phyloP scores from a whole-genome alignment of 2,888 invertebrate species.

The Ptychoptera albimana region DNA sequence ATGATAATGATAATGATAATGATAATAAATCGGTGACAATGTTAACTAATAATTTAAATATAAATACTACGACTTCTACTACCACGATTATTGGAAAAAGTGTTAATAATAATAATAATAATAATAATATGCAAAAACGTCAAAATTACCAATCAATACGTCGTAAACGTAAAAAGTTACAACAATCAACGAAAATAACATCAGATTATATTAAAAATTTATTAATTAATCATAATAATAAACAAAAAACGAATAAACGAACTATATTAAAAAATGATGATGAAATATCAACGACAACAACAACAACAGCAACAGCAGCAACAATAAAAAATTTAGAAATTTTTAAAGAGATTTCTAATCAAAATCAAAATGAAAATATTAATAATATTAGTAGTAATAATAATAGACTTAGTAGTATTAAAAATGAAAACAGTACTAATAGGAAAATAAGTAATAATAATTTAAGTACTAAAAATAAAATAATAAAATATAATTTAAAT shows the following conservation, averaged over 20 bases:
- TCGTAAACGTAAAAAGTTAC: neutral
- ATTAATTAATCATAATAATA: neutral
- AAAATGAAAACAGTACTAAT: slow-evolving; percentile 2
- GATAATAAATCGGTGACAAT: neutral
- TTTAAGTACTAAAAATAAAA: too few relatives aligned
- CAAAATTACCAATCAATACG: neutral
- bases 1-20: slow-evolving; percentile 5
- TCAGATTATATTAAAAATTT: slow-evolving; percentile 1
- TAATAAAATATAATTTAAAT: slow-evolving; percentile 8
- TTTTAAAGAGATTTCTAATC: neutral
- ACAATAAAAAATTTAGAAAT: neutral
- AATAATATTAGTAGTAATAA: slow-evolving; percentile 6
- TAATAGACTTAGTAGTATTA: neutral
- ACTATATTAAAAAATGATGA: neutral
- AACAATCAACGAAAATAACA: slow-evolving; percentile 1
- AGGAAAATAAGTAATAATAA: slow-evolving; percentile 8
- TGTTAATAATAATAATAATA: neutral
- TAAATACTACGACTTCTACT: too few relatives aligned
- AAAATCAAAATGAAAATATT: slow-evolving; percentile 4
- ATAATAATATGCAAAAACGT: neutral
- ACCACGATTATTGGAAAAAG: too few relatives aligned
- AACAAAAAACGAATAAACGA: slow-evolving; percentile 6
- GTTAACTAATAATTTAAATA: too few relatives aligned
- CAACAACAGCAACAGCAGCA: neutral
- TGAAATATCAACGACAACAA: neutral